These are phyloP conservation scores for Seira musarum DNA, from an alignment of 2,888 invertebrate genomes.

Conservation along the genomic window DNA sequence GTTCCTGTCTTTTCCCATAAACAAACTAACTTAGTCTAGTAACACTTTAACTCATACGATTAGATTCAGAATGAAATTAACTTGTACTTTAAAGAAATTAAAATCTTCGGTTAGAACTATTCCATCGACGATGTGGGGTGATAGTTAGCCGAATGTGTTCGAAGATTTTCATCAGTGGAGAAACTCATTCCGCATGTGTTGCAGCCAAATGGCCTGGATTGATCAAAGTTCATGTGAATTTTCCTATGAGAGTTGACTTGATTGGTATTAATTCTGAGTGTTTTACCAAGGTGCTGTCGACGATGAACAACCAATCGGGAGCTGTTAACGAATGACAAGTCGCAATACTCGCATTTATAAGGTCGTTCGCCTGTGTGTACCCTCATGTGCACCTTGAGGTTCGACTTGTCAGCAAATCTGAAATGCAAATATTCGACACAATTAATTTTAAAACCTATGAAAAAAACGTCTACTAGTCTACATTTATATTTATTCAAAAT, in stretches of 20 bases:
- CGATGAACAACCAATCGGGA: conserved; percentile 67
- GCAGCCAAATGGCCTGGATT: conserved; percentile 39
- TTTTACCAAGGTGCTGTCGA: conserved; percentile 65
- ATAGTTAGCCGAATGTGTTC: conserved; percentile 38
- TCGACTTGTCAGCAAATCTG: conserved; percentile 56
- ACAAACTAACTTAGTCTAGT: too few relatives aligned
- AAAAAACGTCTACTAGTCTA: too few relatives aligned
- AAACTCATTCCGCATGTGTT: conserved; percentile 43
- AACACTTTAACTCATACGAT: too few relatives aligned
- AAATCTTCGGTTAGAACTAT: too few relatives aligned
- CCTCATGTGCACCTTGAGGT: conserved; percentile 61
- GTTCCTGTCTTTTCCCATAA: too few relatives aligned
- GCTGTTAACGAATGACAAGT: conserved; percentile 63
- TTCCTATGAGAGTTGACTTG: conserved; percentile 45
- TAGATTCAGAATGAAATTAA: too few relatives aligned
- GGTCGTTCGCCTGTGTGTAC: conserved; percentile 60
- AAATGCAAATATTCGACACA: conserved; percentile 16
- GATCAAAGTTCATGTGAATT: conserved; percentile 41
- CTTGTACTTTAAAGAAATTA: too few relatives aligned
- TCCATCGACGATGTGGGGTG: conserved; percentile 32
- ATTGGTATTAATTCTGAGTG: conserved; percentile 51
- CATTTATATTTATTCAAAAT: too few relatives aligned
- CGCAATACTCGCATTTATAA: conserved; percentile 49
- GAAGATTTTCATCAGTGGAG: conserved; percentile 33
- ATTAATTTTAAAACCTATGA: too few relatives aligned